These are phyloP conservation scores for Hylia prasina DNA, from an alignment of 2,113 vertebrate species.

Conservation along the genomic window DNA sequence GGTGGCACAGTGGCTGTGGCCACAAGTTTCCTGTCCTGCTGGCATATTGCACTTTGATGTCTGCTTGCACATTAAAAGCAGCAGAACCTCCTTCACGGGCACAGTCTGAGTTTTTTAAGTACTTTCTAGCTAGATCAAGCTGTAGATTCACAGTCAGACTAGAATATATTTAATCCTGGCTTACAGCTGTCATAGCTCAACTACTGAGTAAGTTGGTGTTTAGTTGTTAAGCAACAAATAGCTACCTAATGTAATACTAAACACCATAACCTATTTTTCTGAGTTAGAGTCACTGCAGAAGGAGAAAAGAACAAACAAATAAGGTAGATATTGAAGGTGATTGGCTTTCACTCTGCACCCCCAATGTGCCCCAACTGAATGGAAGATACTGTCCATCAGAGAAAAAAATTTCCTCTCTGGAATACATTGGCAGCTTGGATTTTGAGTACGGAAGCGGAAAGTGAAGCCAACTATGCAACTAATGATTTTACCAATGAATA, in stretches of 20 bases:
- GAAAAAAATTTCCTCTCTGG: conserved; percentile 3
- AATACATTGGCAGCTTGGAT: not conserved
- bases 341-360: not conserved
- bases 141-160: not conserved
- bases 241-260: not conserved
- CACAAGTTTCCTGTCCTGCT: not conserved
- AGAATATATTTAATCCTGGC: not conserved
- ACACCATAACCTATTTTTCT: not conserved
- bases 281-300: not conserved
- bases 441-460: not conserved
- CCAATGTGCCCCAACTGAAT: not conserved
- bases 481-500: not conserved
- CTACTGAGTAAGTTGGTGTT: not conserved
- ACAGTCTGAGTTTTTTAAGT: not conserved
- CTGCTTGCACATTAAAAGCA: not conserved
- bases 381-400: not conserved
- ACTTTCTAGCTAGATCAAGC: not conserved
- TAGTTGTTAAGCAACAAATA: not conserved
- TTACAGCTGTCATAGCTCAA: not conserved
- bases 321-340: not conserved
- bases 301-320: not conserved
- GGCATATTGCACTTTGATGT: not conserved
- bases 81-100: not conserved
- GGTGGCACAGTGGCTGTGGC: not conserved
- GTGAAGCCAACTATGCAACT: conserved; percentile 6